Conservation (phyloP, 2,888 invertebrate genomes). For the Spialia ferax region DNA sequence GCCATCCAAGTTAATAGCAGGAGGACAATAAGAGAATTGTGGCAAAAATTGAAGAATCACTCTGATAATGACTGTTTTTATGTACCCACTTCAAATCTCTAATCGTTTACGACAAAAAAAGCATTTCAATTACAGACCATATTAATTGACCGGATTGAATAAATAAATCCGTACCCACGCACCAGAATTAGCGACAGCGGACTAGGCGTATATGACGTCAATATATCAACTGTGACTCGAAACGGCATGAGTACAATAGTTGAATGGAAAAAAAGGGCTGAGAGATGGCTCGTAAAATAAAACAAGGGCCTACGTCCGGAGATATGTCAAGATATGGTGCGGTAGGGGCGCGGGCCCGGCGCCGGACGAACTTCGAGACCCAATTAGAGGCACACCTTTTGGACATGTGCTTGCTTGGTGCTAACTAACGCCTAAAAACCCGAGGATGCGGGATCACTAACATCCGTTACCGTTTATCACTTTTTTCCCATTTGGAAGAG, state of each 20-base stretch:
- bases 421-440: conserved; percentile 77
- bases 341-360: conserved; percentile 67
- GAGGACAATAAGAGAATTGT: conserved; percentile 47
- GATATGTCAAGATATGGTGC: conserved; percentile 85
- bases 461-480: conserved; percentile 78
- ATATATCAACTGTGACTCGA: conserved; percentile 75
- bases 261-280: conserved; percentile 71
- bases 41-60: conserved; percentile 2
- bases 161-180: conserved; percentile 55
- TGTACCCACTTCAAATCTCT: not conserved
- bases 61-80: not conserved
- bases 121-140: not conserved
- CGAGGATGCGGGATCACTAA: conserved; percentile 67
- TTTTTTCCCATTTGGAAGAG: conserved; percentile 54
- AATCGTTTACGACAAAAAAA: not conserved
- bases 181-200: conserved; percentile 66
- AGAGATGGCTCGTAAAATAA: conserved; percentile 85
- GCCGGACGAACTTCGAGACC: conserved; percentile 72
- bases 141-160: not conserved
- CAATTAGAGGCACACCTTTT: conserved; percentile 87
- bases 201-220: conserved; percentile 64
- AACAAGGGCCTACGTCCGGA: conserved; percentile 81
- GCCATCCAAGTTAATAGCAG: conserved; percentile 65
- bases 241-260: conserved; percentile 76
- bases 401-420: conserved; percentile 79